These are phyloP conservation scores for Latrodectus elegans DNA, from an alignment of 2,888 invertebrate genomes.

Conservation along the genomic window DNA sequence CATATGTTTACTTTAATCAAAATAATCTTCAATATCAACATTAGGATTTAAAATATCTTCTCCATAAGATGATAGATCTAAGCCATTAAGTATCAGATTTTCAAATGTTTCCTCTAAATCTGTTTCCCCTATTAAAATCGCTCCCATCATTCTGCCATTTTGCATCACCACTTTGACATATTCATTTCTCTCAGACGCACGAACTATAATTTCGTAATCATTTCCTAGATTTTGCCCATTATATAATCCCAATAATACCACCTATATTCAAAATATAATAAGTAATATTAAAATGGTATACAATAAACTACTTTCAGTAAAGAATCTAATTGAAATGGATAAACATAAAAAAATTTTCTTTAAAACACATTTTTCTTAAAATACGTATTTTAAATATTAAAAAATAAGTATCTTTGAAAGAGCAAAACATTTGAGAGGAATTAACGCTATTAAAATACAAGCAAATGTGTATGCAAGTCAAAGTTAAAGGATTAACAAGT, in stretches of 20 bases:
- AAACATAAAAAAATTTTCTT: too few relatives aligned
- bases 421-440: too few relatives aligned
- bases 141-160: conserved; percentile 90
- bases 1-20: conserved; percentile 82
- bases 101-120: conserved; percentile 98
- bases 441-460: too few relatives aligned
- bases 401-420: too few relatives aligned
- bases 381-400: too few relatives aligned
- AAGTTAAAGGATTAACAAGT: too few relatives aligned
- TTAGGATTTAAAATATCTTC: conserved; percentile 95
- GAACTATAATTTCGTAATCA: conserved; percentile 86
- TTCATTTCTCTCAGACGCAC: conserved; percentile 84
- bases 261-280: conserved; percentile 72
- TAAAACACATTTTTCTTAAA: too few relatives aligned
- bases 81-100: conserved; percentile 95
- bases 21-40: conserved; percentile 99
- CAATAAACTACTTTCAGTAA: not conserved
- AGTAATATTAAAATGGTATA: not conserved
- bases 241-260: conserved; percentile 91
- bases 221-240: conserved; percentile 91
- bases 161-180: conserved; percentile 89
- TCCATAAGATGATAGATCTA: conserved; percentile 90
- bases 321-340: too few relatives aligned
- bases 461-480: too few relatives aligned
- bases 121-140: conserved; percentile 96